Base-by-base conservation (phyloP, 2,113 vertebrate genomes). In the Thymallus thymallus region DNA sequence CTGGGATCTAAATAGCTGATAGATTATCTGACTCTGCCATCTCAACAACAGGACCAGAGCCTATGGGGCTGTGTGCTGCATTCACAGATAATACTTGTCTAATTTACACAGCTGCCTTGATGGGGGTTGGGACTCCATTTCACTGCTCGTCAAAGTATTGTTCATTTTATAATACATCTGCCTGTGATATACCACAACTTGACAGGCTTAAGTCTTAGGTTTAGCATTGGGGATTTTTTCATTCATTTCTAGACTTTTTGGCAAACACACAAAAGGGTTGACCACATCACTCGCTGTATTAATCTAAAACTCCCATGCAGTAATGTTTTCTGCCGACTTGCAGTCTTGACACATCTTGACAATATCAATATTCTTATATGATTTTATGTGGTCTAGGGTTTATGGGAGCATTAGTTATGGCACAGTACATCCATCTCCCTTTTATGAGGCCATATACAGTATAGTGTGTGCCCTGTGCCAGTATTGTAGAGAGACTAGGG, bases 11-110 rank as follows among this genome's bases (percentile, higher is more conserved):
- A 29, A 24, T 30, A 41, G 35, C 35, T 9, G 46, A 26, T 6
- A 29, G 35, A 51, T 29, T 56, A 56, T 70, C 48, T 56, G 22
- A 13, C 35, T 63, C 62, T 78, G 35, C 35, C 76, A 79, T 79
- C 79, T 74, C 70, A 56, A 71, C 45, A 69, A 65, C 63, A 66
- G 55, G 64, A 62, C 41, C 71, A 72, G 29, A 60, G 32, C 55
- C 29, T 74, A 73, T 48, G 79, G 5, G 76, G 79, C 72, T 24
- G 74, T 46, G 24, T 73, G 73, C 70, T 72, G 69, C 77, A 76
- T 65, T 67, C 24, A 45, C 22, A 10, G 56, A 48, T 70, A 60
- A 22, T 41, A 41, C 35, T 41, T 0, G 56, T 7, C 16, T 13
- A 22, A 68, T 55, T 64, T 78, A 74, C 58, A 72, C 78, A 80